Base-by-base conservation (phyloP, 2,888 invertebrate species). In the Ceratothoa steindachneri region DNA sequence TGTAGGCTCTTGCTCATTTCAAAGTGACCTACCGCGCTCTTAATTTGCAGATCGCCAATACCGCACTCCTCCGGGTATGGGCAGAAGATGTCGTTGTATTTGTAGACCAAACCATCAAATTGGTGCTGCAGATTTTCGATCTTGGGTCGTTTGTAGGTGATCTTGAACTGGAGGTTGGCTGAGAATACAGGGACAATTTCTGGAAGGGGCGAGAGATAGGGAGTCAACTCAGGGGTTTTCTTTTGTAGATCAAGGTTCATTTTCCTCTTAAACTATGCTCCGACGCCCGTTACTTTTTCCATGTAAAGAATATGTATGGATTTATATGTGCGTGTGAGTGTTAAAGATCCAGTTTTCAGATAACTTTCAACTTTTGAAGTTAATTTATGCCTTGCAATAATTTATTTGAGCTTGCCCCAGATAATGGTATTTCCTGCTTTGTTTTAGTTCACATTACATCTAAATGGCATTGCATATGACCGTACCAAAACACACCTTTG, bases 1-100 rank as follows among this genome's bases (percentile, higher is more conserved):
- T n/a, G n/a, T n/a, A n/a, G n/a, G n/a, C n/a, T n/a, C n/a, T n/a
- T n/a, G n/a, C n/a, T n/a, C n/a, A n/a, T n/a, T n/a, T n/a, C n/a
- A n/a, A n/a, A n/a, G 41, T 9, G 15, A 72, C 78, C 76, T 29
- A 80, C 80, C 60, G 71, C 67, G 51, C 76, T 76, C 76, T 78
- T 80, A 70, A 77, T 78, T 73, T 77, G 71, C 24, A 80, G 74
- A 67, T 80, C 74, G 22, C 76, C 76, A 19, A 80, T 78, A 41
- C 80, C 80, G 67, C 80, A 80, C 71, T 80, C 80, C 60, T 80
- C 80, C 19, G 80, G 80, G 73, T 80, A 80, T 19, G 80, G 80
- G 52, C 80, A 80, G 80, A 80, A 80, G 76, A 80, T 80, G 69
- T 80, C 80, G 75, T 80, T 80, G 76, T 80, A 80, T 72, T 80